Evolutionary conservation across 2,888 invertebrate genomes (phyloP).

Genomic region (Lasioglossum leucozonium): DNA sequence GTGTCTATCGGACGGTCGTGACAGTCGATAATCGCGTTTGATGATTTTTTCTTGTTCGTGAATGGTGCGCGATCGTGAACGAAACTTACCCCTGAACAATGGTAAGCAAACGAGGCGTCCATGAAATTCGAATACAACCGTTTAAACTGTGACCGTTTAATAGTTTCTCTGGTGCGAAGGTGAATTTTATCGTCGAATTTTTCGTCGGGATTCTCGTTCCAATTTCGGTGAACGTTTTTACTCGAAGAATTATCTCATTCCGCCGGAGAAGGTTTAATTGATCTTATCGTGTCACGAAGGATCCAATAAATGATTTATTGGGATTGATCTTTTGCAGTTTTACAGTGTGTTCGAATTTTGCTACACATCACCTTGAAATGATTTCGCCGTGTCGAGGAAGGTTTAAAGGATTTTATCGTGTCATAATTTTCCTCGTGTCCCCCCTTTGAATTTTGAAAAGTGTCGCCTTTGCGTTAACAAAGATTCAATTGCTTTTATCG

Average conservation of each 20-base stretch:
- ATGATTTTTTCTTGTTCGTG: not conserved
- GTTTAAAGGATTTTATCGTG: not conserved
- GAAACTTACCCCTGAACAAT: constrained; percentile 8
- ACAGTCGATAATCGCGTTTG: not conserved
- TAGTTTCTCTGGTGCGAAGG: not conserved
- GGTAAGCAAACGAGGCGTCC: constrained; percentile 25
- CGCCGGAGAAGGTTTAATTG: not conserved
- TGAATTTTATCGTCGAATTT: not conserved
- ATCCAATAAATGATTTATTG: not conserved
- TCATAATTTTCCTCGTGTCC: no score
- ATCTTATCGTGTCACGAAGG: not conserved
- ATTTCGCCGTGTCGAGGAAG: not conserved
- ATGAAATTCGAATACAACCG: not conserved
- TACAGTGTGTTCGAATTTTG: not conserved
- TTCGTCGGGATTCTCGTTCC: not conserved
- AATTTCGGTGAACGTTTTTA: not conserved
- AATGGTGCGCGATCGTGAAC: constrained; percentile 22
- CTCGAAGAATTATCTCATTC: not conserved
- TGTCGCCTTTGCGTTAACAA: no score
- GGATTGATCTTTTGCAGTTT: no score
- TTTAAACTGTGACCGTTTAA: not conserved
- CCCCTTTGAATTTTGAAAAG: no score
- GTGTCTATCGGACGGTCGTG: not conserved
- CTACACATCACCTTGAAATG: not conserved
- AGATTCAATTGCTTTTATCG: not conserved